Evolutionary conservation across 1,140 invertebrate genomes (phyloP).

Genomic region (Neelides sp.): DNA sequence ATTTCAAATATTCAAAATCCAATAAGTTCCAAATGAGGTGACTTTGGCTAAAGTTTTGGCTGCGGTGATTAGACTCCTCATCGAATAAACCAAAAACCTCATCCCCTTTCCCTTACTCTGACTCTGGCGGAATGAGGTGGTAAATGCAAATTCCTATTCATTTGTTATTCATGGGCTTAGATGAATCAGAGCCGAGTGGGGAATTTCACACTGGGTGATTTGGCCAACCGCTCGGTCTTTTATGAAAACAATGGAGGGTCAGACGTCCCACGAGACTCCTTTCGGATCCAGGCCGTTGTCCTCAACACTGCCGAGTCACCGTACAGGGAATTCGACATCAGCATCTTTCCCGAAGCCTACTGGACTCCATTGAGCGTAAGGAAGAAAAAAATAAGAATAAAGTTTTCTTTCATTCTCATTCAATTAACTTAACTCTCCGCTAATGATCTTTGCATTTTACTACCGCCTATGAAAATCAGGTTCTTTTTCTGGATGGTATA

Average conservation of each 20-base stretch:
- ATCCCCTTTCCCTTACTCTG: background rate
- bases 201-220: slow-evolving; percentile 28
- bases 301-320: slow-evolving; percentile 17
- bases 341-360: slow-evolving; percentile 38
- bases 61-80: background rate
- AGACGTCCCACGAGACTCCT: slow-evolving; percentile 23
- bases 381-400: no score
- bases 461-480: no score
- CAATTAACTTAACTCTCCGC: no score
- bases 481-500: no score
- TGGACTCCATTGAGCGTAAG: slow-evolving; percentile 37
- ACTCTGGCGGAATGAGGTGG: background rate
- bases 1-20: no score
- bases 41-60: no score
- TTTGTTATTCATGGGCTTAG: background rate
- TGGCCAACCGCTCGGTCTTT: slow-evolving; percentile 17
- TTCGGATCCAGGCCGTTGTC: slow-evolving; percentile 25
- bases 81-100: background rate
- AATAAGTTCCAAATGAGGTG: no score
- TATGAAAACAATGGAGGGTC: slow-evolving; percentile 22
- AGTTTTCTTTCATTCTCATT: no score
- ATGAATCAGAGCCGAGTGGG: slow-evolving; percentile 8
- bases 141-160: background rate
- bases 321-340: slow-evolving; percentile 22
- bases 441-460: no score